Evolutionary conservation across 2,797 vertebrate genomes (phyloP).

Genomic region (Pseudomugil gertrudae): DNA sequence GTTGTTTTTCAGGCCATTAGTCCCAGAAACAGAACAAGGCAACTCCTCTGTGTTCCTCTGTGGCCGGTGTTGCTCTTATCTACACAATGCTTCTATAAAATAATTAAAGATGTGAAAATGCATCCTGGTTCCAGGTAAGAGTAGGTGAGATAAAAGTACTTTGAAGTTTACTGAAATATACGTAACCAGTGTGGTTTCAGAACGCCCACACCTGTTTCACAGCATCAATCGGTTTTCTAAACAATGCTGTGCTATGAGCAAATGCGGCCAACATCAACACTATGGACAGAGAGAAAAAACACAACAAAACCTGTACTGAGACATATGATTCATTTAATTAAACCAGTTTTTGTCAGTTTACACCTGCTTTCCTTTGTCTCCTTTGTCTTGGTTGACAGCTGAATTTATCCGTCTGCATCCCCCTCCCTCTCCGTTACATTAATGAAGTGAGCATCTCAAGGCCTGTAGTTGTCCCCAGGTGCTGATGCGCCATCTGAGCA

Average conservation of each 20-base stretch:
- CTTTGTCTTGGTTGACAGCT: background rate
- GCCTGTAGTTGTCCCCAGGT: slow-evolving; percentile 57
- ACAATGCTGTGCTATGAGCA: slow-evolving; percentile 19
- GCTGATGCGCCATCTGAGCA: slow-evolving; percentile 59
- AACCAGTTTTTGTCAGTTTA: slow-evolving; percentile 20
- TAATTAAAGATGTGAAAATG: slow-evolving; percentile 16
- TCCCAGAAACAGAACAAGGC: slow-evolving; percentile 21
- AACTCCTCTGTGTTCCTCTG: slow-evolving; percentile 42
- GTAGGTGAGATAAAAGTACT: slow-evolving; percentile 23
- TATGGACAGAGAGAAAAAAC: background rate
- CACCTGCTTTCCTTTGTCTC: slow-evolving; percentile 7
- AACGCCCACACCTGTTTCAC: slow-evolving; percentile 55
- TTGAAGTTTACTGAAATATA: slow-evolving; percentile 47
- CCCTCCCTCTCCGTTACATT: slow-evolving; percentile 30
- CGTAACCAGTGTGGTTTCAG: slow-evolving; percentile 47
- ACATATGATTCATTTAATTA: background rate
- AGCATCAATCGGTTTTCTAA: slow-evolving; percentile 38
- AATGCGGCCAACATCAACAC: slow-evolving; percentile 3
- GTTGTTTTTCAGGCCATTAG: slow-evolving; percentile 41
- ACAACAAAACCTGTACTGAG: background rate
- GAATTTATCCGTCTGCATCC: slow-evolving; percentile 6
- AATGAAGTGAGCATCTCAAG: slow-evolving; percentile 54
- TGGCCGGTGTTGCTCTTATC: slow-evolving; percentile 20
- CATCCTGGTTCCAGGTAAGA: slow-evolving; percentile 26
- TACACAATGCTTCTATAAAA: slow-evolving; percentile 19